These are phyloP conservation scores for Heliocidaris tuberculata DNA, from an alignment of 35 echinoderm and acorn worm species.

Conservation along the genomic window DNA sequence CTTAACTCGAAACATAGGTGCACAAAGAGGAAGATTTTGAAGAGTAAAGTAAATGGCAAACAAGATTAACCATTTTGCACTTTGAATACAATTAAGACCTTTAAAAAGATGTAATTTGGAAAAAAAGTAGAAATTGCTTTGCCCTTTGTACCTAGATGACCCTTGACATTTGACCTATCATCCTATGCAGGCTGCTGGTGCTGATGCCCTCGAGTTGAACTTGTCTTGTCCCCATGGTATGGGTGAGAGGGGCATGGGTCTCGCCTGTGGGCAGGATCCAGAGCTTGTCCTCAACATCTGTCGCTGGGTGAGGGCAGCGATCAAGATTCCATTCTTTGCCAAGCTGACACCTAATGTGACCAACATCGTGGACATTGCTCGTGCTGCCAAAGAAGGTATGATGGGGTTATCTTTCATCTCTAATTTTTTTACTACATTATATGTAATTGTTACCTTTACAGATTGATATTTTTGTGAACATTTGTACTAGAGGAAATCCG, in stretches of 20 bases:
- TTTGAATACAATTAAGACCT: too few relatives aligned
- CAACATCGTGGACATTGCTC: slow-evolving; percentile 90
- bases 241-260: slow-evolving; percentile 96
- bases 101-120: too few relatives aligned
- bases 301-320: slow-evolving; percentile 83
- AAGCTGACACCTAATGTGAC: slow-evolving; percentile 99
- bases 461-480: too few relatives aligned
- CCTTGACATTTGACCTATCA: background rate
- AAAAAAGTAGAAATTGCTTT: background rate
- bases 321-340: slow-evolving; percentile 99
- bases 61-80: too few relatives aligned
- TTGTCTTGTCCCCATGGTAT: slow-evolving; percentile 99
- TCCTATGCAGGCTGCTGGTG: slow-evolving; percentile 63
- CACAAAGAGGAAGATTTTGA: too few relatives aligned
- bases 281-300: slow-evolving; percentile 97
- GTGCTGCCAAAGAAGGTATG: slow-evolving; percentile 91
- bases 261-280: slow-evolving; percentile 96
- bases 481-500: too few relatives aligned
- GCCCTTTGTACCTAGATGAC: background rate
- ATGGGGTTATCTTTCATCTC: background rate
- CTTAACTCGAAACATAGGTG: too few relatives aligned
- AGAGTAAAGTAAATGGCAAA: too few relatives aligned
- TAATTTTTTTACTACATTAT: background rate
- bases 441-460: background rate
- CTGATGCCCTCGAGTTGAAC: slow-evolving; percentile 95